phyloP scores from a whole-genome alignment of 2,113 vertebrate genomes.

The Brachirus orientalis region DNA sequence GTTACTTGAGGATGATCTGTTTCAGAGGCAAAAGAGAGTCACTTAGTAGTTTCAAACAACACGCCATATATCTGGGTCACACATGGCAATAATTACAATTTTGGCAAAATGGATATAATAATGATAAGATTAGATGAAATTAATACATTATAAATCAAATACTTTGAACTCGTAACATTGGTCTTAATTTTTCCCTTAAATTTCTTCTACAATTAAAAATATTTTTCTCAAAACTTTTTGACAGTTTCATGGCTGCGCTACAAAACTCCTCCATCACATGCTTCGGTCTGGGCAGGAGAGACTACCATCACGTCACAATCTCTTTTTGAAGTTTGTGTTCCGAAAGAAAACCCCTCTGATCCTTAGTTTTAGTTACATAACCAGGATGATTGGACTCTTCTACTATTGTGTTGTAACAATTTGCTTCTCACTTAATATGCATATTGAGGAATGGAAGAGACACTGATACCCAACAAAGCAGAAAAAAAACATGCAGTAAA shows the following conservation, averaged over 20 bases:
- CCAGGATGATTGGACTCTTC: neutral
- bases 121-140: constrained; percentile 20
- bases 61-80: neutral
- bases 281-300: neutral
- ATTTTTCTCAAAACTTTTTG: too few relatives aligned
- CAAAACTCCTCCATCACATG: too few relatives aligned
- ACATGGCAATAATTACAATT: neutral
- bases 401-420: neutral
- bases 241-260: neutral
- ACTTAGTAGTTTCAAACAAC: constrained; percentile 66
- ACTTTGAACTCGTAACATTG: neutral
- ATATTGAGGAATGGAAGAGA: constrained; percentile 23
- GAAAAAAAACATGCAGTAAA: constrained; percentile 58
- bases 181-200: neutral
- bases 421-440: neutral
- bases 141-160: neutral
- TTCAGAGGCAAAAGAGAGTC: constrained; percentile 86
- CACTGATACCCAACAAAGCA: constrained; percentile 41
- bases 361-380: neutral
- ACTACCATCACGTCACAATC: neutral
- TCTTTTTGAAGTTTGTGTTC: neutral
- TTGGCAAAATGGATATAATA: neutral
- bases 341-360: neutral
- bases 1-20: constrained; percentile 98
- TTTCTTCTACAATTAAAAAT: neutral